phyloP scores from a whole-genome alignment of 2,797 vertebrate genomes.

The Tinamus major region DNA sequence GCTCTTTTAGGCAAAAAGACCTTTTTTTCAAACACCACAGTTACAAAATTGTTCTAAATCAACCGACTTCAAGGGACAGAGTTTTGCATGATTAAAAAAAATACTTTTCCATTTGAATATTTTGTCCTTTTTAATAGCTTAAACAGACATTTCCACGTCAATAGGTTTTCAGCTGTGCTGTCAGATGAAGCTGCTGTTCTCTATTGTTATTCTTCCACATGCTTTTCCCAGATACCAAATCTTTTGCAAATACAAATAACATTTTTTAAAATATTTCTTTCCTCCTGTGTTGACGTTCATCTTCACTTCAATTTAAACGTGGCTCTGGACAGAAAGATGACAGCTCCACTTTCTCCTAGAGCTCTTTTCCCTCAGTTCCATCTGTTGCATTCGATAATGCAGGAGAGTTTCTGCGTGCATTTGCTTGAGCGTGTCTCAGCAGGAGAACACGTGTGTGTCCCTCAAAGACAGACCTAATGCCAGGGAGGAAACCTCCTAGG shows the following conservation, averaged over 20 bases:
- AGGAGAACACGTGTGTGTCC: neutral
- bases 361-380: neutral
- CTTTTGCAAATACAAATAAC: conserved; percentile 28
- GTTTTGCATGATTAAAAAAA: conserved; percentile 21
- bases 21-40: conserved; percentile 6
- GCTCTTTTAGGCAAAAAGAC: conserved; percentile 24
- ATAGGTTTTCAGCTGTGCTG: conserved; percentile 29
- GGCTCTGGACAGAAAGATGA: neutral
- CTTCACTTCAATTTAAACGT: neutral
- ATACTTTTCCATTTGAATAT: conserved; percentile 15
- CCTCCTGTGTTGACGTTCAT: neutral
- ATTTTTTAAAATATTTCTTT: neutral
- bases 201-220: conserved; percentile 11
- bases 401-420: neutral
- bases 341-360: neutral
- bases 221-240: conserved; percentile 26
- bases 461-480: neutral
- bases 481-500: neutral
- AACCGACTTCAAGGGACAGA: neutral
- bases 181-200: conserved; percentile 31
- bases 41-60: conserved; percentile 18
- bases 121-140: conserved; percentile 33
- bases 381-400: neutral
- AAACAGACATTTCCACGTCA: conserved; percentile 57
- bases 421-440: neutral